A percentile compares a stretch with the other conserved stretches of the same genome.
These are phyloP conservation scores for Clitarchus hookeri DNA, from an alignment of 2,888 invertebrate genomes.

Conservation along the genomic window DNA sequence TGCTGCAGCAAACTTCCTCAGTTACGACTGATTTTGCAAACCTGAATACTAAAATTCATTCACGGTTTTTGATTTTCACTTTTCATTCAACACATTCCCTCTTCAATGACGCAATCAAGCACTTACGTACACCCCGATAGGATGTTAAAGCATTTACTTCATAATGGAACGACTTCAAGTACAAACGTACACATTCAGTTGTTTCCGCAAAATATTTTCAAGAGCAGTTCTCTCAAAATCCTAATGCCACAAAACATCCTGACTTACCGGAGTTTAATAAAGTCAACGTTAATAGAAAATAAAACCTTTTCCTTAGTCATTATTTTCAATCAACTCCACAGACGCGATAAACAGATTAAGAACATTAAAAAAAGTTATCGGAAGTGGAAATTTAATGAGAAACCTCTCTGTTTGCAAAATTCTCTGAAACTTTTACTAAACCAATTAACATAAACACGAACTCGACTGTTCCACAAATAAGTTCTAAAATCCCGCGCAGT, in stretches of 20 bases:
- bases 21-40: too few species aligned
- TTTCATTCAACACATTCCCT: too few species aligned
- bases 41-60: too few species aligned
- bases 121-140: too few species aligned
- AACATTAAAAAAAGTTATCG: neutral
- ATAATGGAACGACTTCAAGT: too few species aligned
- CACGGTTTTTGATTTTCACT: too few species aligned
- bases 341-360: neutral
- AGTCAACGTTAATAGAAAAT: neutral
- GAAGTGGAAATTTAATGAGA: neutral
- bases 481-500: neutral
- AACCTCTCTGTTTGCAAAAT: neutral
- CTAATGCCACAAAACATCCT: neutral
- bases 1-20: too few species aligned
- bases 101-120: too few species aligned
- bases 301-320: neutral
- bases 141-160: too few species aligned
- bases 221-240: neutral
- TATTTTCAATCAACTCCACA: neutral
- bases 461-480: conserved; percentile 1
- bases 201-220: too few species aligned
- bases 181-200: too few species aligned
- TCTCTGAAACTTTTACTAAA: neutral
- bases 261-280: neutral
- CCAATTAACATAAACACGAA: neutral